Evolutionary conservation across 2,888 invertebrate species (phyloP), one percentile per base, ranked within the genome.

Genomic region (Corythucha ciliata): DNA sequence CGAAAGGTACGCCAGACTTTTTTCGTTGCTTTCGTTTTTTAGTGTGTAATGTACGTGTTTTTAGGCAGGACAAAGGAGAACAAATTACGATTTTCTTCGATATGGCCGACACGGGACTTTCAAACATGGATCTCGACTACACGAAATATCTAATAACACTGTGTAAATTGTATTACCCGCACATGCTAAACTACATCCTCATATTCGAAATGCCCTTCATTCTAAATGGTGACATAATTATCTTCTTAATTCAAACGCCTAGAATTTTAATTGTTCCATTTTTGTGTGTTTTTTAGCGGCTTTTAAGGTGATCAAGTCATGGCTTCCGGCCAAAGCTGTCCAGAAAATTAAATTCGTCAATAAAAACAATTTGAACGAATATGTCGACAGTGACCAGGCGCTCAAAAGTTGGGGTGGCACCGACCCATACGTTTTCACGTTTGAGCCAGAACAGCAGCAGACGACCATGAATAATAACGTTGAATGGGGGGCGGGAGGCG

Each of bases 201-300:
- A 83, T 94, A 48, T 90, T 77, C 67, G 91, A 94, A 66, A 87
- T 94, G 86, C 89, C 93, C 0, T 94, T 93, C 93, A 79, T 93
- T 1, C 69, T 94, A 54, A 89, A 83, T 63, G 81, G 83, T 83
- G 71, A 72, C 72, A 66, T 7, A 22, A 29, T 45, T 33, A 8
- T 12, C 22, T 18, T 7, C 10, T 12, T 8, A 36, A 8, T 36
- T 12, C 16, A 36, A 8, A 36, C 8, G 10, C 21, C 20, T 39
- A n/a, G 14, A 39, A 39, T 39, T 12, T 36, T n/a, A 14, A 29
- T 8, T 29, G 29, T 8, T 36, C 8, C 14, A 36, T 5, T 22
- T 22, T n/a, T 24, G 2, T 21, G 20, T 52, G 21, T 53, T 49
- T 71, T 71, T 55, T 64, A 84, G 89, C 93, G 57, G 88, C 88